phyloP scores from a whole-genome alignment of 2,888 invertebrate genomes.

The Bombylius discolor region DNA sequence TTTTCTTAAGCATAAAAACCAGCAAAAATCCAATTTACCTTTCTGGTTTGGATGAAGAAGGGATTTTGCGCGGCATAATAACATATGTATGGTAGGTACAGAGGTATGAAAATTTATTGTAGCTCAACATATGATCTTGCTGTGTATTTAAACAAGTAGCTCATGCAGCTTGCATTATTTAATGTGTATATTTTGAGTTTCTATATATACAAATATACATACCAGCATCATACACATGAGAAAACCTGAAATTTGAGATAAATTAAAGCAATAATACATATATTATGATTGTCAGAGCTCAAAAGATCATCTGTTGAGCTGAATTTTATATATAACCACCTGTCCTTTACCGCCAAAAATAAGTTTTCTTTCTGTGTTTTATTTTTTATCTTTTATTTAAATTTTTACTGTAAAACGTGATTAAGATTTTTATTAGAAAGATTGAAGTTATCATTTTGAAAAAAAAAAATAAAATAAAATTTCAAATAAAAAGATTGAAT shows the following conservation, averaged over 20 bases:
- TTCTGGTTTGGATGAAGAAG: not conserved
- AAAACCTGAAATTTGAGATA: constrained; percentile 6
- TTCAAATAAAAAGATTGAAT: too few relatives aligned
- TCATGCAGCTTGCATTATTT: not conserved
- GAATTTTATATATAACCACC: not conserved
- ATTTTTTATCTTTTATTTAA: too few relatives aligned
- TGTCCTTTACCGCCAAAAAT: constrained; percentile 7
- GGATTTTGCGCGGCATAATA: constrained; percentile 2
- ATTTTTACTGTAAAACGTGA: too few relatives aligned
- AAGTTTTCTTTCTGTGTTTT: not conserved
- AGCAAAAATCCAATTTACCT: not conserved
- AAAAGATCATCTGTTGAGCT: constrained; percentile 3
- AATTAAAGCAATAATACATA: not conserved
- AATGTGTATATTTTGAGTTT: not conserved
- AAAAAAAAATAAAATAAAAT: too few relatives aligned
- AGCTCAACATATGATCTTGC: constrained; percentile 2
- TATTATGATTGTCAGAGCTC: not conserved
- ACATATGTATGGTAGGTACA: too few relatives aligned
- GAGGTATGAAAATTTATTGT: not conserved
- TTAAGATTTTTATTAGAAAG: too few relatives aligned
- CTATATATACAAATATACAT: not conserved
- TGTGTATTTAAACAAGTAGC: not conserved
- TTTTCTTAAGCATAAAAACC: not conserved
- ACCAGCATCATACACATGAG: constrained; percentile 3
- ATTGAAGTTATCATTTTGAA: too few relatives aligned